Percentiles rank a stretch among this genome's conserved stretches.
These are phyloP conservation scores for Meandrina meandrites DNA, from an alignment of 92 coral and sea anemone species.

Conservation along the genomic window DNA sequence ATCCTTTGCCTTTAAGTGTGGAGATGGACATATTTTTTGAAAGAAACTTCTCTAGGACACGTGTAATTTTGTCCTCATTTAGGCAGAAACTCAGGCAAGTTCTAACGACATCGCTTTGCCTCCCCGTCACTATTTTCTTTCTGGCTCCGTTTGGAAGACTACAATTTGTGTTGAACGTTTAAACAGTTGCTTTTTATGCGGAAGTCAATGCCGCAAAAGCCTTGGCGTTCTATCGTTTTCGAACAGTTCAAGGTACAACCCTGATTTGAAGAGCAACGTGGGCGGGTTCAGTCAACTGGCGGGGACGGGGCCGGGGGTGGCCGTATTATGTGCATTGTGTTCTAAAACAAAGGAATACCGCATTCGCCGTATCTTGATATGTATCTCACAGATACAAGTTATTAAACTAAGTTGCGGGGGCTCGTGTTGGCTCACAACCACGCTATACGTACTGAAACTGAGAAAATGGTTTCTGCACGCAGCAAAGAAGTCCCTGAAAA, in stretches of 20 bases:
- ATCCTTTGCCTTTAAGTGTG: no score
- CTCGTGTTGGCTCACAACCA: neutral
- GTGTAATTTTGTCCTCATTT: no score
- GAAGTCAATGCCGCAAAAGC: neutral
- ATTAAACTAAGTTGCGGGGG: conserved; percentile 8
- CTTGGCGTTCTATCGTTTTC: neutral
- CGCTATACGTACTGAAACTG: neutral
- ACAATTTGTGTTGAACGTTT: neutral
- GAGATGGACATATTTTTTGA: no score
- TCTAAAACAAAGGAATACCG: conserved; percentile 1
- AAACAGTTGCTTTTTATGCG: no score
- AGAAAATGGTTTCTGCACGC: neutral
- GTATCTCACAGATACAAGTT: neutral
- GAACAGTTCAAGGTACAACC: neutral
- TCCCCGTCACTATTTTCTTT: no score
- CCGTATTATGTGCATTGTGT: neutral
- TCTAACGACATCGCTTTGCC: no score
- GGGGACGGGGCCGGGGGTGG: neutral
- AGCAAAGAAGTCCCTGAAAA: neutral
- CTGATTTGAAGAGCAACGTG: neutral
- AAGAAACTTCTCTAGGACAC: no score
- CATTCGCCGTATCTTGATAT: conserved; percentile 4
- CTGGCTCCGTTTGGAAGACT: neutral
- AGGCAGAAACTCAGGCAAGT: no score
- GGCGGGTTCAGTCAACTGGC: neutral